These are phyloP conservation scores for Danio aesculapii DNA, from an alignment of 2,797 vertebrate genomes.

Conservation along the genomic window DNA sequence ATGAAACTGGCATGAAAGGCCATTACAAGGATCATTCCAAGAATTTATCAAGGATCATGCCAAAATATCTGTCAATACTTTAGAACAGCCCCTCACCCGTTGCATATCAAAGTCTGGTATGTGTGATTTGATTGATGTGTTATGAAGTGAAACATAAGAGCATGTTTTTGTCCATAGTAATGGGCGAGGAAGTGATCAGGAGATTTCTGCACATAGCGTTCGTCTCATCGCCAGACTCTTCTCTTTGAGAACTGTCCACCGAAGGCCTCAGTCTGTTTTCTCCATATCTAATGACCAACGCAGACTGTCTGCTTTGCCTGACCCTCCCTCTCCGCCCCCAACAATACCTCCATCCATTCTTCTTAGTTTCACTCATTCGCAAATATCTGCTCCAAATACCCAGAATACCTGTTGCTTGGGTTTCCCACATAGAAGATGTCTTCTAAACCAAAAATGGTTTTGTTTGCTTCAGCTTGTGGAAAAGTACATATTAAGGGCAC, in stretches of 20 bases:
- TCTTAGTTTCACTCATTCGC: constrained; percentile 70
- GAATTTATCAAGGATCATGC: neutral
- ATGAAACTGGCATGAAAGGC: neutral
- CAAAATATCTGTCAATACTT: neutral
- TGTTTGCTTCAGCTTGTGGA: neutral
- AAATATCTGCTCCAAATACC: constrained; percentile 74
- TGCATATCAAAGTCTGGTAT: neutral
- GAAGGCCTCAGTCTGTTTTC: constrained; percentile 71
- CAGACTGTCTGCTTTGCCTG: constrained; percentile 73
- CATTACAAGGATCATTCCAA: neutral
- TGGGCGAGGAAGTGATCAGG: neutral
- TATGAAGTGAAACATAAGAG: constrained; percentile 16
- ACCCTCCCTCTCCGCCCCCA: constrained; percentile 51
- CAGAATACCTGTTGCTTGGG: constrained; percentile 66
- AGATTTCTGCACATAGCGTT: constrained; percentile 55
- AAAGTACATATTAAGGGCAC: neutral
- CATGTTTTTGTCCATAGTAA: constrained; percentile 16
- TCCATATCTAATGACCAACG: constrained; percentile 75
- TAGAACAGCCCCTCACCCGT: neutral
- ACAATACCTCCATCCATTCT: constrained; percentile 65
- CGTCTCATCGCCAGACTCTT: constrained; percentile 50
- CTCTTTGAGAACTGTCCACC: constrained; percentile 64
- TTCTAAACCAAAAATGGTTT: constrained; percentile 2
- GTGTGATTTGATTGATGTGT: constrained; percentile 20
- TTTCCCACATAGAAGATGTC: constrained; percentile 4